Base-by-base conservation (phyloP, 1,140 invertebrate genomes). In the Acromyrmex heyeri region DNA sequence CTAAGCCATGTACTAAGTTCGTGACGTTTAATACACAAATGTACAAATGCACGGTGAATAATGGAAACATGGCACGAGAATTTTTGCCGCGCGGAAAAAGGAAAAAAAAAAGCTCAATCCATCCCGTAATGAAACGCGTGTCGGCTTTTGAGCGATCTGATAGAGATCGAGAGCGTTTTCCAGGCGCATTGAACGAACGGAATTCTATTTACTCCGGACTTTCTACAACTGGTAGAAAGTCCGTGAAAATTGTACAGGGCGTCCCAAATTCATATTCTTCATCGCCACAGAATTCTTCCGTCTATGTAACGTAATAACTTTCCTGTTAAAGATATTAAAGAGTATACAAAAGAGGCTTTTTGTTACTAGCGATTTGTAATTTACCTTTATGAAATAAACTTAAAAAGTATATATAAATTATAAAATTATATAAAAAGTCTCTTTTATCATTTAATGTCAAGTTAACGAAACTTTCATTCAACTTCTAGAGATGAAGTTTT, bases 121-220 rank as follows among this genome's bases (percentile, higher is more conserved):
- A 38, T 44, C 30, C 30, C 3, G 4, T 81, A 82, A 73, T 48
- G 53, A 72, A 73, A 73, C 53, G 34, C 79, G 24, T 30, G 53
- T 72, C 65, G 34, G 57, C 34, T 57, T 59, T 69, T 57, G 78
- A 72, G 12, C 12, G 3, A 64, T 78, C 59, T 21, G 34, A 81
- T 21, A 55, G 34, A 72, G 53, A 82, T 72, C 67, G 34, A 82
- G 67, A 82, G 79, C 79, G 38, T 69, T 81, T 81, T 69, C 64
- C 48, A 55, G 14, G 21, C 48, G 44, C 38, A 44, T 18, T 30
- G 30, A 81, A 81, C 38, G 73, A 72, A 82, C 53, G 53, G 61
- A 65, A 82, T 61, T 82, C 57, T 59, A 73, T 82, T 75, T 83
- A 75, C 55, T 61, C 3, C 30, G 34, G 18, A 75, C 53, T 50